Percentiles rank a stretch among this genome's conserved stretches.
These are phyloP conservation scores for Drosophila azteca DNA, from an alignment of 1,140 invertebrate species.

Conservation along the genomic window DNA sequence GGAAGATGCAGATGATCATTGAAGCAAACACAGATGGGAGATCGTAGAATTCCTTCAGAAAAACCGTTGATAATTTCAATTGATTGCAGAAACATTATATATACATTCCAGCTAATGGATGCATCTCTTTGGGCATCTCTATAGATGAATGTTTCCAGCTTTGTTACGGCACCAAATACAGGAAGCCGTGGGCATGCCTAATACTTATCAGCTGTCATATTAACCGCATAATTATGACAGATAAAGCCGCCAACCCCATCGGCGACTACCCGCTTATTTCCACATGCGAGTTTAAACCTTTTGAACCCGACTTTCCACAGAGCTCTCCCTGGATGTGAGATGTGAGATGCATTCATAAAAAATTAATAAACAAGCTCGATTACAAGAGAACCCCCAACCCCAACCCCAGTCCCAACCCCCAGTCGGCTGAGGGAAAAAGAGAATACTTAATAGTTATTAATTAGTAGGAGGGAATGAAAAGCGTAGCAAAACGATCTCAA, in stretches of 20 bases:
- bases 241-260: slow-evolving; percentile 27
- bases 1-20: slow-evolving; percentile 18
- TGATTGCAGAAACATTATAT: background rate
- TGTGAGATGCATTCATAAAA: slow-evolving; percentile 21
- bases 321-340: background rate
- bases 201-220: slow-evolving; percentile 46
- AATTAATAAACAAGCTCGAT: slow-evolving; percentile 71
- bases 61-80: slow-evolving; percentile 10
- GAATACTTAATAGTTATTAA: slow-evolving; percentile 74
- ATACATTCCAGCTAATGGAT: slow-evolving; percentile 3
- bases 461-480: slow-evolving; percentile 76
- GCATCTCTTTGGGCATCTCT: background rate
- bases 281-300: slow-evolving; percentile 23
- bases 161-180: slow-evolving; percentile 10
- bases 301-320: slow-evolving; percentile 47
- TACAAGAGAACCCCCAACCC: slow-evolving; percentile 32
- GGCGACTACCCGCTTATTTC: slow-evolving; percentile 27
- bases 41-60: background rate
- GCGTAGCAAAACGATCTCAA: slow-evolving; percentile 70
- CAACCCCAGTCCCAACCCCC: slow-evolving; percentile 5
- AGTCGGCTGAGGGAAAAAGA: slow-evolving; percentile 13
- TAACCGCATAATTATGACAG: slow-evolving; percentile 47
- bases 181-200: slow-evolving; percentile 15
- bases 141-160: slow-evolving; percentile 15
- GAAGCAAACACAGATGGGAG: slow-evolving; percentile 1